These are phyloP conservation scores for Andrena marginata DNA, from an alignment of 2,888 invertebrate species.

Conservation along the genomic window DNA sequence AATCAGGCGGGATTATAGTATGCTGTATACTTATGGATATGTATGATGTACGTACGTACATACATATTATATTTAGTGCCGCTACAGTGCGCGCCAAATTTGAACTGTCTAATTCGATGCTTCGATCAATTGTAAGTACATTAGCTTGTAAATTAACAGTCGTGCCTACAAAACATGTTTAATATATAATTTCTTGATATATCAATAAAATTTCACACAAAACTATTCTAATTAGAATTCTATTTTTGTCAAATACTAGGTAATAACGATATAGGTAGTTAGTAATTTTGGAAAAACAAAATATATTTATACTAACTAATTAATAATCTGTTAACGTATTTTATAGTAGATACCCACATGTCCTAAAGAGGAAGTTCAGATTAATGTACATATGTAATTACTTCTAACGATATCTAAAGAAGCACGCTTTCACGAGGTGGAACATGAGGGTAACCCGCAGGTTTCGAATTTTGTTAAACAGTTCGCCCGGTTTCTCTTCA, in stretches of 20 bases:
- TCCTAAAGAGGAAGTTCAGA: slow-evolving; percentile 49
- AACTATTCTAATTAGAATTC: neutral
- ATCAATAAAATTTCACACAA: too few species aligned
- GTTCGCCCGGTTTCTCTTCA: slow-evolving; percentile 57
- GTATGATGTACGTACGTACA: too few species aligned
- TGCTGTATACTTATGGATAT: neutral
- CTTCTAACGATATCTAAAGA: slow-evolving; percentile 63
- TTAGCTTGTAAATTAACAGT: neutral
- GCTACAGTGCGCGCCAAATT: slow-evolving; percentile 41
- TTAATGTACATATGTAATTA: slow-evolving; percentile 47
- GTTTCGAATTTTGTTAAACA: slow-evolving; percentile 54
- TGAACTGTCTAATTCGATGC: slow-evolving; percentile 5
- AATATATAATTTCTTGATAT: neutral
- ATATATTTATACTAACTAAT: neutral
- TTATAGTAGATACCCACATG: slow-evolving; percentile 49
- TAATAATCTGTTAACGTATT: neutral
- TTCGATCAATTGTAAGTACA: neutral
- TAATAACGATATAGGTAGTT: neutral
- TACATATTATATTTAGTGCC: neutral
- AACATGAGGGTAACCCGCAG: slow-evolving; percentile 72
- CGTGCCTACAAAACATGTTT: neutral
- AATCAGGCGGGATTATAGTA: too few species aligned
- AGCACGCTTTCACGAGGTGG: slow-evolving; percentile 63
- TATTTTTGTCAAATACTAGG: neutral
- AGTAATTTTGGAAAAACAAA: neutral